Conservation (phyloP, 2,797 vertebrate genomes). For the Melanotaenia parkinsoni region DNA sequence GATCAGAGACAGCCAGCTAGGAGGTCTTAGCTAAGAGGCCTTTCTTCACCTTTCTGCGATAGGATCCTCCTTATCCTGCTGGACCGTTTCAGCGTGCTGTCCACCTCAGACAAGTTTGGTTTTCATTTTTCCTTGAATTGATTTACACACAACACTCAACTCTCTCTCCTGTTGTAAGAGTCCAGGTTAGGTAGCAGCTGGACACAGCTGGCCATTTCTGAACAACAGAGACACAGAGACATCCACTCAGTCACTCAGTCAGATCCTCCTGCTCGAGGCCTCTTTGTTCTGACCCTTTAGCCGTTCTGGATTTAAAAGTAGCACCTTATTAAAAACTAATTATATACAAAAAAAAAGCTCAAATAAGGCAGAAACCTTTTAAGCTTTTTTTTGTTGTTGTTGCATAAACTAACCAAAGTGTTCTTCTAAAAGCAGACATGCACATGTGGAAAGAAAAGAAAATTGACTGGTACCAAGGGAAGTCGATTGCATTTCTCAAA, state of each 20-base stretch:
- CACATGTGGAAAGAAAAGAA: constrained; percentile 7
- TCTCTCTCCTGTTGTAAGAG: constrained; percentile 52
- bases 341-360: not conserved
- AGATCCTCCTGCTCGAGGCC: constrained; percentile 19
- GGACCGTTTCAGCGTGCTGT: constrained; percentile 46
- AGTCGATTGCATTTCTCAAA: constrained; percentile 9
- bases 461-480: constrained; percentile 1
- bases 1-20: constrained; percentile 24
- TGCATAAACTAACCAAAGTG: constrained; percentile 5
- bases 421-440: constrained; percentile 18
- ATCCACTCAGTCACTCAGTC: constrained; percentile 22
- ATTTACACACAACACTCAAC: constrained; percentile 70
- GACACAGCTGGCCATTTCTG: constrained; percentile 54
- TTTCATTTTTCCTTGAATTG: constrained; percentile 55
- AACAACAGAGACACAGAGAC: constrained; percentile 35
- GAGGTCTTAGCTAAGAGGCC: constrained; percentile 54
- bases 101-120: constrained; percentile 50
- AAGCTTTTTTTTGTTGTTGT: not conserved
- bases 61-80: constrained; percentile 28
- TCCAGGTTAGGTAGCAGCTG: constrained; percentile 74
- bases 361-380: constrained; percentile 16
- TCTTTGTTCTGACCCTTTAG: constrained; percentile 23
- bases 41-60: constrained; percentile 46
- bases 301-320: not conserved
- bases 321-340: constrained; percentile 2